phyloP scores from a whole-genome alignment of 1,140 invertebrate genomes.

The Zaprionus vittiger region DNA sequence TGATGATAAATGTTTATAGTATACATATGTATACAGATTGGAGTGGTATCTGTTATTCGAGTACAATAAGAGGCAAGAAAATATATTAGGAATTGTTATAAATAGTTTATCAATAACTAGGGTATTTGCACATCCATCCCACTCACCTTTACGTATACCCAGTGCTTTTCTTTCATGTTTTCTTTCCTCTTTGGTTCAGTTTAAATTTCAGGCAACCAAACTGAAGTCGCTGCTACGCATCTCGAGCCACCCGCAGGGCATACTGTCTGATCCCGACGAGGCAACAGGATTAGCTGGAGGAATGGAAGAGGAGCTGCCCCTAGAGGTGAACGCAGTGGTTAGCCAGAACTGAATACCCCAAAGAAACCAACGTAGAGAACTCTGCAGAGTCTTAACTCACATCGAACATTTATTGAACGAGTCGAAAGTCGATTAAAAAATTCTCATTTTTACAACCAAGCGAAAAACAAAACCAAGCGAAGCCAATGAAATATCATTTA shows the following conservation, averaged over 20 bases:
- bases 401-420: conserved; percentile 70
- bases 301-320: conserved; percentile 56
- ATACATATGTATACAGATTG: too few relatives aligned
- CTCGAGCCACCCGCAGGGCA: conserved; percentile 60
- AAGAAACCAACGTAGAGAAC: not conserved
- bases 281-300: not conserved
- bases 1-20: too few relatives aligned
- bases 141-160: not conserved
- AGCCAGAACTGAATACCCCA: conserved; percentile 50
- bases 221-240: conserved; percentile 76
- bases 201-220: conserved; percentile 81
- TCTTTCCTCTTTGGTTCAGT: conserved; percentile 44
- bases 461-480: conserved; percentile 22
- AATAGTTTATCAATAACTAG: not conserved
- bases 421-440: conserved; percentile 58
- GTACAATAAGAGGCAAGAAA: not conserved
- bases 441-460: conserved; percentile 13
- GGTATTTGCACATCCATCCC: not conserved
- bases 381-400: conserved; percentile 45
- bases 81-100: not conserved
- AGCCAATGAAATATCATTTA: conserved; percentile 37
- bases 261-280: conserved; percentile 29
- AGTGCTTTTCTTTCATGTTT: not conserved
- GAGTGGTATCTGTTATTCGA: too few relatives aligned
- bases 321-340: conserved; percentile 77